Evolutionary conservation across 2,888 invertebrate species (phyloP).

Genomic region (Tholera decimalis): DNA sequence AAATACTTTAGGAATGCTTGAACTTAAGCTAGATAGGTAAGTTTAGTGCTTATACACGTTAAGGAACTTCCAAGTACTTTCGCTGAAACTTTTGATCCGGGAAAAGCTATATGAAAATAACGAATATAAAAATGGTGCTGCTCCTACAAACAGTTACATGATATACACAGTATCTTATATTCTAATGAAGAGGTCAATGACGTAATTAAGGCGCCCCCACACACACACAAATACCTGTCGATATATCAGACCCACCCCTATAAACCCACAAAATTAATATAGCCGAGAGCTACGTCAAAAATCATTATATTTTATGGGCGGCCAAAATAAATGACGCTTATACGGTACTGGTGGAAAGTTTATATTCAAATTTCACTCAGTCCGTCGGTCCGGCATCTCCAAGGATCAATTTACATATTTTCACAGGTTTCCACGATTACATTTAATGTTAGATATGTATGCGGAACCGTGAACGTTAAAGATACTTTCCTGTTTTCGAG

Average conservation of each 20-base stretch:
- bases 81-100: neutral
- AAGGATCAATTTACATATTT: constrained; percentile 91
- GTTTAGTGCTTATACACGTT: neutral
- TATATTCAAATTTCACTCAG: constrained; percentile 90
- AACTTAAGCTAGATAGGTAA: accelerated
- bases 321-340: constrained; percentile 90
- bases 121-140: constrained; percentile 8
- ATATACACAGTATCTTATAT: constrained; percentile 62
- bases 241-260: constrained; percentile 80
- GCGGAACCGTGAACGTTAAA: constrained; percentile 68
- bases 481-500: constrained; percentile 64
- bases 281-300: constrained; percentile 88
- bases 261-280: constrained; percentile 86
- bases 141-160: constrained; percentile 50
- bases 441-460: constrained; percentile 81
- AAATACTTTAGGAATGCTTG: neutral
- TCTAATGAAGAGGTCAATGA: constrained; percentile 73
- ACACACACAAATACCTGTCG: constrained; percentile 76
- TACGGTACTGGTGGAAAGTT: constrained; percentile 87
- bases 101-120: neutral
- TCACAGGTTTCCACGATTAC: constrained; percentile 89
- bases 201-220: constrained; percentile 64
- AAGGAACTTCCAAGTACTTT: neutral
- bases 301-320: constrained; percentile 91
- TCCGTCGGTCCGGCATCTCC: constrained; percentile 89